Evolutionary conservation across 2,797 vertebrate species (phyloP), one percentile per base, ranked within the genome.

Genomic region (Neosalanx taihuensis): DNA sequence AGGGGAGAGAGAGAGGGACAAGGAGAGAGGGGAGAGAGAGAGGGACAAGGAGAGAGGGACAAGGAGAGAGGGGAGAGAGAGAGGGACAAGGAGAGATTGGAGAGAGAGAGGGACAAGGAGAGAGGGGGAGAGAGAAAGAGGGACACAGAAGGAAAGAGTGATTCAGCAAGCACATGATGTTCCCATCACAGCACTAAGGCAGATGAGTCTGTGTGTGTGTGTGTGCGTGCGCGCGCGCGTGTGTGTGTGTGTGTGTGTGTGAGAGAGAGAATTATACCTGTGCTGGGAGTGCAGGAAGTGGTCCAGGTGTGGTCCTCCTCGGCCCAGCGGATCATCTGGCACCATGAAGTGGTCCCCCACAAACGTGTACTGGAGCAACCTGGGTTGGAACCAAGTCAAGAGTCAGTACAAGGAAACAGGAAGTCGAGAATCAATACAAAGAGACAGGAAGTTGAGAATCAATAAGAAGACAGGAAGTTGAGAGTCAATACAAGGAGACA

Each of bases 311-410:
- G 96, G 96, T n/a, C 96, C 96, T 4, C 89, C 91, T 76, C 94
- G 84, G 15, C 96, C 96, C 72, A 97, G 72, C 0, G 96, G 96
- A 70, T 97, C 96, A 46, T 97, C 95, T 0, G 96, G 95, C 57
- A 97, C 91, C 95, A 97, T 97, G 85, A 97, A 97, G 74, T 90
- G 93, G 79, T 97, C 94, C 4, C 93, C 94, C 20, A 92, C 95
- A 72, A 97, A 96, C 1, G 94, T 95, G 81, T 94, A 97, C 86
- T 94, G 95, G 49, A 97, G 91, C 72, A 97, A 81, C 71, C 96
- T 97, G 78, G 4, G 53, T 56, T 59, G 57, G 5, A 3, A 73
- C 29, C 64, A 68, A 59, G 37, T 12, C 9, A 12, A 10, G 10
- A 41, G 37, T 2, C 37, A 7, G 2, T 2, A 7, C 37, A 41